These are phyloP conservation scores for Numenius arquata DNA, from an alignment of 2,113 vertebrate species.

Conservation along the genomic window DNA sequence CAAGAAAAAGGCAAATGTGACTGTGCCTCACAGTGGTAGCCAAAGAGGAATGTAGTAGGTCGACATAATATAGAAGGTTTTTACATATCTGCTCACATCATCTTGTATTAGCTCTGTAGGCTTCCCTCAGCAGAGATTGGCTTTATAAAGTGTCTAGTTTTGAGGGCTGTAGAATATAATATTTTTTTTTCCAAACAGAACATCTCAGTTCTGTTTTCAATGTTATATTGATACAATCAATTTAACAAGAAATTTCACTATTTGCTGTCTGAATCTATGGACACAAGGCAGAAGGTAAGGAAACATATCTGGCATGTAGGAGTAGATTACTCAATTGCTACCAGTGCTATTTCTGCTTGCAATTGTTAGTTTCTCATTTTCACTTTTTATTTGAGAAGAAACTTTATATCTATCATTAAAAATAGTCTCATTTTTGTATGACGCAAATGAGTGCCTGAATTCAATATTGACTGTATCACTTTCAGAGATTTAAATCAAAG, in stretches of 20 bases:
- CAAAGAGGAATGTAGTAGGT: neutral
- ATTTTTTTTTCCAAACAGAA: neutral
- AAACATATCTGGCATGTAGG: neutral
- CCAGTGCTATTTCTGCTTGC: neutral
- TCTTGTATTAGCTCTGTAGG: neutral
- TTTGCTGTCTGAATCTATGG: neutral
- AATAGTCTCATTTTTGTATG: neutral
- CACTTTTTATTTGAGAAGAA: neutral
- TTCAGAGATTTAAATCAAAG: conserved; percentile 13
- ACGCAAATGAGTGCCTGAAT: neutral
- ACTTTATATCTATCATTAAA: neutral
- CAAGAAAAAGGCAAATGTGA: neutral
- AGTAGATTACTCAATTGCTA: neutral
- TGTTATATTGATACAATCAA: neutral
- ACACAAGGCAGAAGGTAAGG: neutral
- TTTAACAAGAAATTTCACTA: neutral
- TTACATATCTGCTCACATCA: neutral
- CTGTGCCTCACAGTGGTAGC: neutral
- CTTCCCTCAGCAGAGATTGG: neutral
- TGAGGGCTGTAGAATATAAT: neutral
- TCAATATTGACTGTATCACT: conserved; percentile 25
- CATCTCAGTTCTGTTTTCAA: neutral
- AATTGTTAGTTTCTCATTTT: neutral
- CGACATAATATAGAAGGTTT: neutral
- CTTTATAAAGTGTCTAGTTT: neutral